Conservation (phyloP, 2,888 invertebrate genomes). For the Agrotis ipsilon region DNA sequence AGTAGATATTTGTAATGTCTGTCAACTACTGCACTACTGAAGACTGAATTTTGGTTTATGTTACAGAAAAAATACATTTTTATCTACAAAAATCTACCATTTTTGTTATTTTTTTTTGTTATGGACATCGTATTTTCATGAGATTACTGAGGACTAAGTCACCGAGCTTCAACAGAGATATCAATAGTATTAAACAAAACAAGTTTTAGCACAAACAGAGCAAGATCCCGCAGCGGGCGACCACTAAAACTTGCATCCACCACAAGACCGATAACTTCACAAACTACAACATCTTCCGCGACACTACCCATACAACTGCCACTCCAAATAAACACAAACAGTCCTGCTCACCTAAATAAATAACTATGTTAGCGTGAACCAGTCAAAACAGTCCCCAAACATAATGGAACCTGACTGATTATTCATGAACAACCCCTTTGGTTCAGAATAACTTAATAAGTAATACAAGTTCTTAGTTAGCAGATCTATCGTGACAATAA, state of each 20-base stretch:
- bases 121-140: too few species aligned
- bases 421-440: constrained; percentile 55
- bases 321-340: constrained; percentile 32
- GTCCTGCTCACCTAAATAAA: constrained; percentile 53
- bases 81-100: too few species aligned
- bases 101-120: too few species aligned
- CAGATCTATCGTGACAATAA: constrained; percentile 1
- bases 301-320: constrained; percentile 17
- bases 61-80: too few species aligned
- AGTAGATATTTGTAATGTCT: too few species aligned
- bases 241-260: constrained; percentile 4
- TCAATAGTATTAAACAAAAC: not conserved
- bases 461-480: constrained; percentile 19
- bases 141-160: too few species aligned
- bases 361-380: constrained; percentile 34
- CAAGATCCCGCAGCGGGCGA: not conserved
- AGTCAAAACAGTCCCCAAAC: constrained; percentile 44
- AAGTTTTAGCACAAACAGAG: not conserved
- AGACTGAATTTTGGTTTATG: too few species aligned
- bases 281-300: constrained; percentile 27
- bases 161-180: not conserved
- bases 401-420: constrained; percentile 51
- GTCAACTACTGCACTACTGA: too few species aligned
- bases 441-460: constrained; percentile 38
- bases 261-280: constrained; percentile 29